Base-by-base conservation (phyloP, 2,888 invertebrate genomes). In the Amblyjoppa fuscipennis region DNA sequence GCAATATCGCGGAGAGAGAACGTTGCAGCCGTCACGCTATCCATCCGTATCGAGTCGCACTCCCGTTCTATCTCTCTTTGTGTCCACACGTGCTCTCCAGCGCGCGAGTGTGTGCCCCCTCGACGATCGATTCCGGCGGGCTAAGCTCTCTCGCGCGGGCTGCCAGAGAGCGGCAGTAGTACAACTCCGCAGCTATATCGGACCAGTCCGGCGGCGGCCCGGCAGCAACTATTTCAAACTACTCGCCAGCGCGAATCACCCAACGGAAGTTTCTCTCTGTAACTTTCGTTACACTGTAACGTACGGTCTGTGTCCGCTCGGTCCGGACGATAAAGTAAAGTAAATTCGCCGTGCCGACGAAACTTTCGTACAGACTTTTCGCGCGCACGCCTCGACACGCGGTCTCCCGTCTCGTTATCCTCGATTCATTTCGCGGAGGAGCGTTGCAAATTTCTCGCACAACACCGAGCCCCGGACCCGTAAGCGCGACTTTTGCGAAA, bases 121-220 rank as follows among this genome's bases (percentile, higher is more conserved):
- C 68, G 76, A 79, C 85, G 85, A 85, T 85, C 85, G 85, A 85
- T 85, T 83, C 83, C 20, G 20, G 66, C 66, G 25, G 25, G 66
- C 75, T 13, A 45, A 81, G 80, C n/a, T 51, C 66, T 66, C 76
- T 25, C 66, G 38, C 66, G 34, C 53, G 53, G 53, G 53, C 20
- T 20, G 25, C 61, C 51, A 16, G 68, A 49, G 45, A 16, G 38
- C 34, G 74, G 34, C 31, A 81, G 84, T 81, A 75, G 85, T 85
- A 53, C 70, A 59, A 74, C 80, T 74, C 70, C 70, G 49, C 83
- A 75, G 70, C 68, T 81, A 79, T 81, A 81, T 85, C 85, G 82
- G 71, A 77, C 76, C 49, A 41, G 34, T 25, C 13, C 70, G 16
- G 20, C 66, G 77, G 31, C 59, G 28, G 76, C 66, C 56, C 51